These are phyloP conservation scores for Sardinella longiceps DNA, from an alignment of 2,797 vertebrate genomes.

Conservation along the genomic window DNA sequence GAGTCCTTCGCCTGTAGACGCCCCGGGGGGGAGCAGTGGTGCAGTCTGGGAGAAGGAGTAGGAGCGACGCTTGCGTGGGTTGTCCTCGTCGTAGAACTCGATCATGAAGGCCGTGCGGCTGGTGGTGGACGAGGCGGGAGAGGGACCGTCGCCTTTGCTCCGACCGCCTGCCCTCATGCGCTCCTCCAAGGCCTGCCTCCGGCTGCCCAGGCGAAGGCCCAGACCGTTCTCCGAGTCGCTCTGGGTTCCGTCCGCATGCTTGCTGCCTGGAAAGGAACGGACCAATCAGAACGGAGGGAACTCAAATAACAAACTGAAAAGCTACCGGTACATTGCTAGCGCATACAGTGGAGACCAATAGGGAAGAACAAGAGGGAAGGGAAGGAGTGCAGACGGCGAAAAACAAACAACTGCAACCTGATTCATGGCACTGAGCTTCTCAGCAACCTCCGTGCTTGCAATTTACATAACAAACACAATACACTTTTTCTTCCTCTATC, in stretches of 20 bases:
- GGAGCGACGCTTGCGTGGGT: conserved; percentile 89
- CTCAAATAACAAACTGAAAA: background rate
- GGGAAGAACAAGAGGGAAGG: background rate
- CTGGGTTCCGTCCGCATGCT: conserved; percentile 96
- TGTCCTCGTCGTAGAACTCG: conserved; percentile 92
- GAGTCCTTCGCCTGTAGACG: conserved; percentile 74
- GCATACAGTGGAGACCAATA: background rate
- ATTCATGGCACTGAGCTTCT: background rate
- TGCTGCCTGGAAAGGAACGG: conserved; percentile 81
- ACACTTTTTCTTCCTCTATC: background rate
- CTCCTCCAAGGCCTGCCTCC: conserved; percentile 85
- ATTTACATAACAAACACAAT: background rate
- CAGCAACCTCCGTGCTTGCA: background rate
- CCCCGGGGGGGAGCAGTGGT: conserved; percentile 67
- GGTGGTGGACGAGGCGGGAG: conserved; percentile 69
- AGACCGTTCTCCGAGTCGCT: conserved; percentile 94
- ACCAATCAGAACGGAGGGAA: background rate
- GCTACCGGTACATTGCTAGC: background rate
- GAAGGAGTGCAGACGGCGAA: no score
- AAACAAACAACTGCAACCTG: background rate
- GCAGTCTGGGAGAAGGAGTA: conserved; percentile 91
- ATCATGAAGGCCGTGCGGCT: conserved; percentile 92
- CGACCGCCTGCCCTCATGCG: conserved; percentile 81
- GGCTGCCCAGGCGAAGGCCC: conserved; percentile 85
- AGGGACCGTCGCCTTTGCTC: conserved; percentile 68